These are phyloP conservation scores for Sesia apiformis DNA, from an alignment of 2,888 invertebrate genomes.

Conservation along the genomic window DNA sequence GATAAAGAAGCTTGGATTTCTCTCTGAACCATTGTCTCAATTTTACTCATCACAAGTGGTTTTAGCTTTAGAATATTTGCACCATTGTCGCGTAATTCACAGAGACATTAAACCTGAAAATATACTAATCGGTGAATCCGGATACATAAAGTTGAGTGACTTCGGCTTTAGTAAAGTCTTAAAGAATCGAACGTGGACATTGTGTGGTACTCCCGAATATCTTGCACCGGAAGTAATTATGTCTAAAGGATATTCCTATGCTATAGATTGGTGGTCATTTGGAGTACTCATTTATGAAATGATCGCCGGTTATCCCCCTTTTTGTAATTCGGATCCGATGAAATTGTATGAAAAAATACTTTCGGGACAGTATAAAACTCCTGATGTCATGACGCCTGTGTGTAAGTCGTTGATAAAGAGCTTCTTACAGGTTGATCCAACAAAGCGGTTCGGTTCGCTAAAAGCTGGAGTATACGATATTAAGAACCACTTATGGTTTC, in stretches of 20 bases:
- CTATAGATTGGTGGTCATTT: constrained; percentile 97
- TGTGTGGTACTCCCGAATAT: constrained; percentile 98
- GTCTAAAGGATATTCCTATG: constrained; percentile 90
- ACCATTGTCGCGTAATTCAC: constrained; percentile 87
- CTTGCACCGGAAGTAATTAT: constrained; percentile 93
- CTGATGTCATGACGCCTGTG: constrained; percentile 83
- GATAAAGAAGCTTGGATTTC: constrained; percentile 70
- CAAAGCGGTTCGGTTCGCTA: constrained; percentile 86
- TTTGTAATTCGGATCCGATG: constrained; percentile 89
- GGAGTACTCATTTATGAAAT: constrained; percentile 92
- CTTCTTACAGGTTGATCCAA: constrained; percentile 77
- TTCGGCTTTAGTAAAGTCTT: constrained; percentile 93
- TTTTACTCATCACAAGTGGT: constrained; percentile 94
- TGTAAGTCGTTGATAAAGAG: constrained; percentile 86
- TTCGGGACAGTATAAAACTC: constrained; percentile 87
- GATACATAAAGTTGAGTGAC: constrained; percentile 89
- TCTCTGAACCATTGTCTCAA: constrained; percentile 83
- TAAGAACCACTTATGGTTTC: constrained; percentile 92
- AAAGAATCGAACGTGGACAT: constrained; percentile 86
- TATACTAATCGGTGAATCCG: constrained; percentile 81
- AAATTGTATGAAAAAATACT: constrained; percentile 95
- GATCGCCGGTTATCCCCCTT: constrained; percentile 92
- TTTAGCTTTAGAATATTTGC: constrained; percentile 91
- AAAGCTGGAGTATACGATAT: constrained; percentile 92
- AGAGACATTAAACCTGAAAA: constrained; percentile 95